A percentile compares a stretch with the other conserved stretches of the same genome.
These are phyloP conservation scores for Acomys russatus DNA, from an alignment of 2,797 vertebrate species.

Conservation along the genomic window DNA sequence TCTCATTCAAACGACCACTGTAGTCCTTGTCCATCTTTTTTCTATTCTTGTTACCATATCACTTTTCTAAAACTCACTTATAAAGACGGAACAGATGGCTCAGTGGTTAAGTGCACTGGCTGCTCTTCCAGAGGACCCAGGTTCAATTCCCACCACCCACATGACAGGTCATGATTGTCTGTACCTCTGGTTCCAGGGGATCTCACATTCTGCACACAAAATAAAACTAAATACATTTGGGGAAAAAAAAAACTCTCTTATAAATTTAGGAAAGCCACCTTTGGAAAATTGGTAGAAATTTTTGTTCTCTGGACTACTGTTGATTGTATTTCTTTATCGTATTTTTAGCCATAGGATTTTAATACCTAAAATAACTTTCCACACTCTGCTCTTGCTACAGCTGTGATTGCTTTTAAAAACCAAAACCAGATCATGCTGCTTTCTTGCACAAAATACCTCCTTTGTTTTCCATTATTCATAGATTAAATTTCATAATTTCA, in stretches of 20 bases:
- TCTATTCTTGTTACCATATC: neutral
- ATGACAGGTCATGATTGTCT: too few relatives aligned
- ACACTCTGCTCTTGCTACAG: neutral
- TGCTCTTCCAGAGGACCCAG: too few relatives aligned
- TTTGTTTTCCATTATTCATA: neutral
- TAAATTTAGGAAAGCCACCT: slow-evolving; percentile 40
- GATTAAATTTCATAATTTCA: neutral
- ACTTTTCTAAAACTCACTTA: neutral
- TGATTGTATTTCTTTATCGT: slow-evolving; percentile 14
- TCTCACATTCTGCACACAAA: too few relatives aligned
- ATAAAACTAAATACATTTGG: too few relatives aligned
- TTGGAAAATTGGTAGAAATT: neutral
- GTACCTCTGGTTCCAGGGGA: too few relatives aligned
- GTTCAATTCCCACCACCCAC: too few relatives aligned
- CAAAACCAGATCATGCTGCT: neutral
- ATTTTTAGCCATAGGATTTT: neutral
- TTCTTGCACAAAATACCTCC: neutral
- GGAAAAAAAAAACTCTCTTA: neutral
- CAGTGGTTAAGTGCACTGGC: too few relatives aligned
- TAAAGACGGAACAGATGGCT: too few relatives aligned
- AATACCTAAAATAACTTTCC: slow-evolving; percentile 41
- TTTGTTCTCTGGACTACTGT: neutral
- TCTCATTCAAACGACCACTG: neutral
- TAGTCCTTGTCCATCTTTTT: neutral
- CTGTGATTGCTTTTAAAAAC: slow-evolving; percentile 7